These are phyloP conservation scores for Megathymus violae DNA, from an alignment of 1,140 invertebrate species.

Conservation along the genomic window DNA sequence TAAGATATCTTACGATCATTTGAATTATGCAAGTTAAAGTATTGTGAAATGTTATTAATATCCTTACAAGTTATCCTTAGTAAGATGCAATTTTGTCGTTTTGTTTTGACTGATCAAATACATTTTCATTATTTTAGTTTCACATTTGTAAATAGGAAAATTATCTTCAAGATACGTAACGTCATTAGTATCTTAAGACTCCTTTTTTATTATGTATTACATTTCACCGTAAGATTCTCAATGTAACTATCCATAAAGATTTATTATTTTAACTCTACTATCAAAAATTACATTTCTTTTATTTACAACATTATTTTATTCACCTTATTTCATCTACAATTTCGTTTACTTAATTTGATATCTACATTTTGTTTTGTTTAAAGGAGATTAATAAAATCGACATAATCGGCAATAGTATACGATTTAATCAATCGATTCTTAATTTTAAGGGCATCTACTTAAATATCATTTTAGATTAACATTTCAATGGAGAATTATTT, in stretches of 20 bases:
- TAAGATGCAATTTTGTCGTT: too few species aligned
- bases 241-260: conserved; percentile 11
- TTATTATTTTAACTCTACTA: conserved; percentile 24
- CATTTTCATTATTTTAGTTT: too few species aligned
- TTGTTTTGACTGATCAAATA: too few species aligned
- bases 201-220: too few species aligned
- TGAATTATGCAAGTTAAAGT: background rate
- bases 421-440: background rate
- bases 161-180: too few species aligned
- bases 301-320: conserved; percentile 45
- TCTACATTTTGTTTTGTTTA: conserved; percentile 19
- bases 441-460: conserved; percentile 5
- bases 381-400: conserved; percentile 2
- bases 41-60: too few species aligned
- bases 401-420: background rate
- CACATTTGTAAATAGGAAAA: too few species aligned
- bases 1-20: background rate
- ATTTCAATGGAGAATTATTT: background rate
- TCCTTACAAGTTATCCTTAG: too few species aligned
- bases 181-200: too few species aligned
- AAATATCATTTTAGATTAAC: background rate
- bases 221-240: background rate
- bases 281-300: conserved; percentile 70
- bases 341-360: conserved; percentile 41
- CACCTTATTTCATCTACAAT: conserved; percentile 19